Conservation (phyloP, 2,797 vertebrate species). For the Acanthornis magna region DNA sequence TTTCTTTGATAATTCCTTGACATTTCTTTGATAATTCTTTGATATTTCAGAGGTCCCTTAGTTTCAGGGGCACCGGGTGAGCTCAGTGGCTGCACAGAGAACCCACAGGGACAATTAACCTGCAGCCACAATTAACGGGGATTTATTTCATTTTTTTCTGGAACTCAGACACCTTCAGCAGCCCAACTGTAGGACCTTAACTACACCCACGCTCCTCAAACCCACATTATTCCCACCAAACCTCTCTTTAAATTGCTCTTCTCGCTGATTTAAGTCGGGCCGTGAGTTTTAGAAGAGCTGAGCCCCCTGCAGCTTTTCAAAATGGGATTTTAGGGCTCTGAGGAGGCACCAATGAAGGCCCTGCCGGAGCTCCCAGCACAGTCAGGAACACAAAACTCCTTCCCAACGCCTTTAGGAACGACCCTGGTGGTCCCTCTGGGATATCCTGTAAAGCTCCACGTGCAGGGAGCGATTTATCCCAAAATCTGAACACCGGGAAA, state of each 20-base stretch:
- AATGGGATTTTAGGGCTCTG: not conserved
- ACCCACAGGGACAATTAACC: not conserved
- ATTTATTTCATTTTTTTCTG: not conserved
- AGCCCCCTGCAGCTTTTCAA: not conserved
- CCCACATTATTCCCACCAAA: not conserved
- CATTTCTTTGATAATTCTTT: not conserved
- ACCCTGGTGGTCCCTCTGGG: not conserved
- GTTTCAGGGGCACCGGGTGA: not conserved
- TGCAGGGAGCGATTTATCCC: accelerated
- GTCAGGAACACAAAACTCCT: not conserved
- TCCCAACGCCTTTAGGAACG: accelerated
- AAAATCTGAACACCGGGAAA: accelerated
- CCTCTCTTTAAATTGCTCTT: accelerated
- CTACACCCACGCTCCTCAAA: not conserved
- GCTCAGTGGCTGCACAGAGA: not conserved
- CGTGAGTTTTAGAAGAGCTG: not conserved
- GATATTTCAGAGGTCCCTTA: not conserved
- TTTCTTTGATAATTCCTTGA: no score
- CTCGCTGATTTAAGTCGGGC: not conserved
- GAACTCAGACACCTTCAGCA: not conserved
- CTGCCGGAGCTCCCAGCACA: not conserved
- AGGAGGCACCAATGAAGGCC: not conserved
- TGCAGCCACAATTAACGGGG: accelerated
- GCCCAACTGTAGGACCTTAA: not conserved
- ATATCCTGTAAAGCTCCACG: accelerated